These are phyloP conservation scores for Mesopsocus fuscifrons DNA, from an alignment of 2,888 invertebrate species.

Conservation along the genomic window DNA sequence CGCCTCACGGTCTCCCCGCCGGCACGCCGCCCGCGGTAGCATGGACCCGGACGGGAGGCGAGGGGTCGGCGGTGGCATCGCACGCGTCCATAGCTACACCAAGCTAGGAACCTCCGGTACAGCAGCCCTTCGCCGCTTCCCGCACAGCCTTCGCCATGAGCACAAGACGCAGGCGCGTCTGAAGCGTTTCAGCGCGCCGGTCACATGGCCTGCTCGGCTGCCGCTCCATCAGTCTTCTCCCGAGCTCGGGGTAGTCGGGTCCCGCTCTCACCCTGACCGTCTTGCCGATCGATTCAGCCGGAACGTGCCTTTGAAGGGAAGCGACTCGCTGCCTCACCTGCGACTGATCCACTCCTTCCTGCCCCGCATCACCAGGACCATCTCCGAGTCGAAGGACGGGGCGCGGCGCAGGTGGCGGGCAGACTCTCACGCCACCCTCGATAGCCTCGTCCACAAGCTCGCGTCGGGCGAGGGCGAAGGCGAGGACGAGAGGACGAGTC, in stretches of 20 bases:
- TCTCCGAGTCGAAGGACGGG: neutral
- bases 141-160: neutral
- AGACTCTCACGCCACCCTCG: too few species aligned
- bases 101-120: neutral
- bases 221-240: neutral
- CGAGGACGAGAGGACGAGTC: conserved; percentile 19
- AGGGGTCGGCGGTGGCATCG: too few species aligned
- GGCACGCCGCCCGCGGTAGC: too few species aligned
- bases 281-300: conserved; percentile 1
- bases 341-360: neutral
- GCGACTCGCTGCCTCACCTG: conserved; percentile 7
- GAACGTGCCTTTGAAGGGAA: conserved; percentile 5
- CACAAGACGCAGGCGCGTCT: neutral
- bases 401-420: too few species aligned
- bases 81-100: neutral
- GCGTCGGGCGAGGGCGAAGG: conserved; percentile 16
- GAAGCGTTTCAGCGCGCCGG: neutral
- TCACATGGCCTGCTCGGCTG: neutral
- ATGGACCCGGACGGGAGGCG: too few species aligned
- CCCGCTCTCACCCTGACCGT: neutral
- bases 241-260: neutral
- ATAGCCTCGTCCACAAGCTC: conserved; percentile 12
- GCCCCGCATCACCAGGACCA: conserved; percentile 1
- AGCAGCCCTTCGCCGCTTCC: neutral
- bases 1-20: too few species aligned